These are phyloP conservation scores for Clusia tigrina DNA, from an alignment of 2,888 invertebrate genomes.

Conservation along the genomic window DNA sequence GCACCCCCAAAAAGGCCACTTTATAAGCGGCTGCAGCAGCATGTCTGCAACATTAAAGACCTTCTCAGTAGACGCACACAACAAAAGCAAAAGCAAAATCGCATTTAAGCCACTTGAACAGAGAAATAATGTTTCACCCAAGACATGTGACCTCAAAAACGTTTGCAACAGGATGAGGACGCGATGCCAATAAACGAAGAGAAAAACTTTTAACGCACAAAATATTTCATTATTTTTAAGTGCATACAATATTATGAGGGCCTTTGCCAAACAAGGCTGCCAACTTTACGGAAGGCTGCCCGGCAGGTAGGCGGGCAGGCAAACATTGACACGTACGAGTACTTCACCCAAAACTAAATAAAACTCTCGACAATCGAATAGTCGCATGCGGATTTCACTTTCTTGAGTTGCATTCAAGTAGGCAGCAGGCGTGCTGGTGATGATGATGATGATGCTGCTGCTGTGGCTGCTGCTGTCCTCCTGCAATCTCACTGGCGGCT, in stretches of 20 bases:
- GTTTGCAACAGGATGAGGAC: conserved; percentile 6
- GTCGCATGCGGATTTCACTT: conserved; percentile 2
- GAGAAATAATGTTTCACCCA: neutral
- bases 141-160: conserved; percentile 6
- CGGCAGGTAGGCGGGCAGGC: too few species aligned
- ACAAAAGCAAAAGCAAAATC: neutral
- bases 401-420: neutral
- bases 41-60: conserved; percentile 1
- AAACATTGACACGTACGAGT: conserved; percentile 1
- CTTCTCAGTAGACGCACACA: neutral
- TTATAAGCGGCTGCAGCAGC: too few species aligned
- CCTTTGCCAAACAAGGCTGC: neutral
- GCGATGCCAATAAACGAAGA: neutral
- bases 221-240: neutral
- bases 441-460: neutral
- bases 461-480: neutral
- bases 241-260: neutral
- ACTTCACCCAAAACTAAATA: conserved; percentile 2
- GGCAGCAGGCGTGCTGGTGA: neutral
- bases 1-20: neutral
- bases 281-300: too few species aligned
- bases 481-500: too few species aligned
- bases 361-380: neutral
- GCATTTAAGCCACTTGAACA: neutral
- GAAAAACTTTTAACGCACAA: neutral